Conservation (phyloP, 2,888 invertebrate genomes). For the Dolomedes plantarius region DNA sequence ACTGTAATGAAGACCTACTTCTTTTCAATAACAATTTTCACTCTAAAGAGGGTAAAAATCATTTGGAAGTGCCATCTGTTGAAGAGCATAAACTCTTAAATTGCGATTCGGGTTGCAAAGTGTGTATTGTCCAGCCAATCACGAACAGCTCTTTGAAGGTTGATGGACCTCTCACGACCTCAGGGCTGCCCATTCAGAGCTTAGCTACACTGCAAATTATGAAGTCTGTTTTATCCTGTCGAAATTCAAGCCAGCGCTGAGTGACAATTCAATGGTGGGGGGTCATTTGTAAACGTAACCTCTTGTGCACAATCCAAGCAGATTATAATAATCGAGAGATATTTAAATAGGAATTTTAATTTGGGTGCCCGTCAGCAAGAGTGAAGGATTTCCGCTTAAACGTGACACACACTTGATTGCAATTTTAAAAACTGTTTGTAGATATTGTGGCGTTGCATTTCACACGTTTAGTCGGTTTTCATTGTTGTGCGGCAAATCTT, state of each 20-base stretch:
- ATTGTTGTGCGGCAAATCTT: not conserved
- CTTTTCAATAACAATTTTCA: not conserved
- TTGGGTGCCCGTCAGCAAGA: not conserved
- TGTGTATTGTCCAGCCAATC: constrained; percentile 53
- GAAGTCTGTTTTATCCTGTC: not conserved
- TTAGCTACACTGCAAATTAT: not conserved
- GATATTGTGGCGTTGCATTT: not conserved
- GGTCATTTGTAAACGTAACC: constrained; percentile 3
- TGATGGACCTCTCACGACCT: constrained; percentile 59
- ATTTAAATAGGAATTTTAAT: constrained; percentile 4
- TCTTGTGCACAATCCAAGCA: not conserved
- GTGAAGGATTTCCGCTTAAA: not conserved
- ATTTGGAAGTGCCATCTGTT: not conserved
- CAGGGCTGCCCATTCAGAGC: not conserved
- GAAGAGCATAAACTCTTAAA: constrained; percentile 22
- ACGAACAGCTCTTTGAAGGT: constrained; percentile 34
- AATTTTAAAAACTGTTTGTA: not conserved
- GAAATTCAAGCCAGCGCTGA: constrained; percentile 15
- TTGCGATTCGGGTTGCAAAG: constrained; percentile 27
- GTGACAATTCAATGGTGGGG: constrained; percentile 34
- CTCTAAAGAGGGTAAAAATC: not conserved
- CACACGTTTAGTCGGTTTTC: not conserved
- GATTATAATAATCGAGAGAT: not conserved
- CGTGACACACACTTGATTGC: not conserved
- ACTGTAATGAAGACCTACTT: not conserved